Percentiles rank a stretch among this genome's conserved stretches.
Conservation (phyloP, 2,888 invertebrate species). For the Watsonalla cultraria region DNA sequence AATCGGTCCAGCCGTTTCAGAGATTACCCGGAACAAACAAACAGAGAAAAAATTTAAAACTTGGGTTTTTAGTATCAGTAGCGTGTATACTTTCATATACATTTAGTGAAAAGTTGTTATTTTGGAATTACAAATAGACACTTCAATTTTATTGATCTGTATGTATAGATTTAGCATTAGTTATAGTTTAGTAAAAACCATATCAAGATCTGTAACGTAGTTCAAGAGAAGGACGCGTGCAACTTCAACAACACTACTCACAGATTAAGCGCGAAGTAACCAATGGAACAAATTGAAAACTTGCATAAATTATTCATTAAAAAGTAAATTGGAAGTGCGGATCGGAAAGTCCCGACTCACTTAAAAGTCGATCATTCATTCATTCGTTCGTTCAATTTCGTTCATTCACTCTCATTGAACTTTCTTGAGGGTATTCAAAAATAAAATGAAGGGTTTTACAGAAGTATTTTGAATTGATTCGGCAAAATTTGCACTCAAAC, state of each 20-base stretch:
- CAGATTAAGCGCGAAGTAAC: not conserved
- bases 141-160: no score
- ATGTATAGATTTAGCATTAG: no score
- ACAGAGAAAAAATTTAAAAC: no score
- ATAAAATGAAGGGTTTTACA: not conserved
- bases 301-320: not conserved
- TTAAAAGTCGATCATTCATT: conserved; percentile 2
- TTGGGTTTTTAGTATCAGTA: no score
- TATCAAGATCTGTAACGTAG: no score
- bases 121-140: no score
- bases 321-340: not conserved
- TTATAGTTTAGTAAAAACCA: no score
- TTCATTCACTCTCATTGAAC: not conserved
- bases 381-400: not conserved
- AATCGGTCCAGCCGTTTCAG: no score
- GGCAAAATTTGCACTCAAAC: not conserved
- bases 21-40: no score
- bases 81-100: no score
- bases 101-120: no score
- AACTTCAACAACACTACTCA: not conserved
- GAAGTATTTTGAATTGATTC: not conserved
- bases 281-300: not conserved
- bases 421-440: not conserved
- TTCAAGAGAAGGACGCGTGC: no score
- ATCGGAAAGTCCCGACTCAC: not conserved